Conservation (phyloP, 2,888 invertebrate genomes). For the Drosophila anceps region DNA sequence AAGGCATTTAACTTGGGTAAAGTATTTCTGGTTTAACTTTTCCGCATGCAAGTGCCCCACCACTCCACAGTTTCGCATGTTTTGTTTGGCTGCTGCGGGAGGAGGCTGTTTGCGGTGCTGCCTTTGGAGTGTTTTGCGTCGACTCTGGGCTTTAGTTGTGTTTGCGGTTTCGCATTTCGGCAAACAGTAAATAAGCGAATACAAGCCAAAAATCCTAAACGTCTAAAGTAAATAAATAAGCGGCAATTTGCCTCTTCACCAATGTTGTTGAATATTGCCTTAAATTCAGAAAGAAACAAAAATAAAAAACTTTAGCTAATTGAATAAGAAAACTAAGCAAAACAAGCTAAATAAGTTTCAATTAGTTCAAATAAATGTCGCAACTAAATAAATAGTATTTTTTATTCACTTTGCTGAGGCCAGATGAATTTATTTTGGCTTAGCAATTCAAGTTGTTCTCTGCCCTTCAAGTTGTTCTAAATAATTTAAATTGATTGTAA, state of each 20-base stretch:
- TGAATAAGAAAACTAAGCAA: constrained; percentile 59
- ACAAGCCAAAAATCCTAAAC: constrained; percentile 51
- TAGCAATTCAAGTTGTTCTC: fast-evolving
- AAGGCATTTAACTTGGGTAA: constrained; percentile 67
- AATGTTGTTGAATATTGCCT: constrained; percentile 40
- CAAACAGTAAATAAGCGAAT: constrained; percentile 72
- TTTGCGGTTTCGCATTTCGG: constrained; percentile 75
- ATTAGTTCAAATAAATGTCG: constrained; percentile 49
- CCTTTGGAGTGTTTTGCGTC: constrained; percentile 33
- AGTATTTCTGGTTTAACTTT: constrained; percentile 66
- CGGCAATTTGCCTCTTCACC: constrained; percentile 32
- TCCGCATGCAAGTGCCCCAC: constrained; percentile 49
- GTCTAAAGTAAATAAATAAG: constrained; percentile 73
- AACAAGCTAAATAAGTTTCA: constrained; percentile 61
- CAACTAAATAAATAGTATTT: constrained; percentile 45
- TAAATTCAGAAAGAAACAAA: constrained; percentile 35
- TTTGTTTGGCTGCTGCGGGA: constrained; percentile 18
- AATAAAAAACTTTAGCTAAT: constrained; percentile 55
- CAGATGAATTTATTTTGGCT: constrained; percentile 13
- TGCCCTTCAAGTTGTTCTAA: fast-evolving
- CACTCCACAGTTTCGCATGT: constrained; percentile 41
- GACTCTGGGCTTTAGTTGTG: constrained; percentile 52
- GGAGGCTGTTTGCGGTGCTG: constrained; percentile 2
- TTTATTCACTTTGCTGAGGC: constrained; percentile 11
- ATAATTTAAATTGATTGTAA: neutral